Evolutionary conservation across 2,113 vertebrate species (phyloP), one percentile per base, ranked within the genome.

Genomic region (Lichenostomus cassidix): DNA sequence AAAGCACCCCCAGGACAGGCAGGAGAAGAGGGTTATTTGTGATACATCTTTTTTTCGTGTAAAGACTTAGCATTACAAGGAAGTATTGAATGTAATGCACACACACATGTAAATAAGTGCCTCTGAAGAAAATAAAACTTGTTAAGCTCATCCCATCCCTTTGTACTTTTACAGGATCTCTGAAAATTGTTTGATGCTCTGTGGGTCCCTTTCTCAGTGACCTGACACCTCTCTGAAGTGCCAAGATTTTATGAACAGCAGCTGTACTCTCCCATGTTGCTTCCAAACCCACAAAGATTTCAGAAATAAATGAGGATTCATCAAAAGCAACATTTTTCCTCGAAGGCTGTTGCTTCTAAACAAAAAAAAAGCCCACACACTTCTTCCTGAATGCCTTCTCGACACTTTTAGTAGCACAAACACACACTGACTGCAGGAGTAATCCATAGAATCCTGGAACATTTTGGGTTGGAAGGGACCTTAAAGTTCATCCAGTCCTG

Each of bases 261-360:
- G 70, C 62, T 76, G 52, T 24, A 63, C 39, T 46, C 6, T 0
- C 25, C 58, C 42, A 33, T 15, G 35, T 25, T 92, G n/a, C 39
- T 68, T 89, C 49, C 80, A 86, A 82, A 83, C 35, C 29, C 86
- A 87, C 28, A 67, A 60, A 28, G 37, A 75, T 59, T 82, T 82
- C 89, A 94, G 60, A 87, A 87, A 92, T 77, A 78, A 87, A 65
- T 35, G n/a, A 92, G 31, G 41, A 56, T 18, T 24, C 64, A 81
- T 69, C 5, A 83, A 87, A 73, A 67, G 39, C 44, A 93, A 67
- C 22, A 37, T 53, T 86, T 80, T 87, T 42, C 59, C 42, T 83
- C 6, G 1, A 75, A 89, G 22, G 46, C 12, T 39, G 11, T 15
- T 77, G 87, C 42, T 64, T 55, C 49, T 63, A 42, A 80, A 47